Evolutionary conservation across 2,888 invertebrate genomes (phyloP).

Genomic region (Nesidiocoris tenuis): DNA sequence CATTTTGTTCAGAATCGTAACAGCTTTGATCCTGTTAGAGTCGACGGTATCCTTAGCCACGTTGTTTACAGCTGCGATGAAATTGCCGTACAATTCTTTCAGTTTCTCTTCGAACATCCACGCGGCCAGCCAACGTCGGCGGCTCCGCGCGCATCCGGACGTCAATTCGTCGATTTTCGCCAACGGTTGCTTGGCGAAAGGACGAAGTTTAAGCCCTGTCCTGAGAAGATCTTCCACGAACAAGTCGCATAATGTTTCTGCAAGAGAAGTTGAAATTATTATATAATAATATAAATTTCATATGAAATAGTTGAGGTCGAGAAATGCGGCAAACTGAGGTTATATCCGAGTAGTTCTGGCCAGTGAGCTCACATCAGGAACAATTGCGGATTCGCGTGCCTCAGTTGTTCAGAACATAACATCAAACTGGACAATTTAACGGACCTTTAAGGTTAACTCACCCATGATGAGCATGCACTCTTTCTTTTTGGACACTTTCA

Average conservation of each 20-base stretch:
- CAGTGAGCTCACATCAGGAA: no score
- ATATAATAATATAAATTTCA: constrained; percentile 2
- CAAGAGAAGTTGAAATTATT: constrained; percentile 52
- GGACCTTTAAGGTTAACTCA: no score
- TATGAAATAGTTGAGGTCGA: no score
- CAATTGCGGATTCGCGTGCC: no score
- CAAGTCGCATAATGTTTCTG: constrained; percentile 76
- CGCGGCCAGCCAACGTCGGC: constrained; percentile 65
- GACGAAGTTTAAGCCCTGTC: constrained; percentile 64
- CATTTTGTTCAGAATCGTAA: constrained; percentile 71
- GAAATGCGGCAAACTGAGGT: no score
- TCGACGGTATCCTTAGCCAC: constrained; percentile 78
- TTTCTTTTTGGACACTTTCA: constrained; percentile 74
- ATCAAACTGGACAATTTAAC: no score
- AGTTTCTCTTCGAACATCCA: constrained; percentile 92
- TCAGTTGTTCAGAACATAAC: no score
- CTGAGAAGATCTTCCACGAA: constrained; percentile 70
- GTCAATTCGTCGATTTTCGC: constrained; percentile 62
- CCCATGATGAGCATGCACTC: constrained; percentile 60
- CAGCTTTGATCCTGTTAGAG: constrained; percentile 76
- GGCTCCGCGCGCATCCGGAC: constrained; percentile 63
- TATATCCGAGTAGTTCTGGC: no score
- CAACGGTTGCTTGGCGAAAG: constrained; percentile 67
- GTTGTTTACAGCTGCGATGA: constrained; percentile 69
- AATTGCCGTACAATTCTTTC: constrained; percentile 66